phyloP scores from a whole-genome alignment of 1,140 invertebrate genomes.

The Drosophila nasuta region DNA sequence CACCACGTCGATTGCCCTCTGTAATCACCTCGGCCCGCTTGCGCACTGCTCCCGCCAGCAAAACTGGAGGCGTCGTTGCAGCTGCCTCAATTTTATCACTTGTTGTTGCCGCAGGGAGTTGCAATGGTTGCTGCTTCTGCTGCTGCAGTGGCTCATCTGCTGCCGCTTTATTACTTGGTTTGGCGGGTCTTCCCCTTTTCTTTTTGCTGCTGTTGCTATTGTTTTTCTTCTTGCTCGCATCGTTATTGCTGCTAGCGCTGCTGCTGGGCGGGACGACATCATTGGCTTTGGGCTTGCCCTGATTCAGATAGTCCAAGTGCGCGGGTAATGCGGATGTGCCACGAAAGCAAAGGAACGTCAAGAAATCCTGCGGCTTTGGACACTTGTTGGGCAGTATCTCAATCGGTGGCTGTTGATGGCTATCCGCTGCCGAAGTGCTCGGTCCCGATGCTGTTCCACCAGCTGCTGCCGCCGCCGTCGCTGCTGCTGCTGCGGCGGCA shows the following conservation, averaged over 20 bases:
- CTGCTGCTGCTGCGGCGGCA: conserved; percentile 52
- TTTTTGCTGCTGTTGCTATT: conserved; percentile 56
- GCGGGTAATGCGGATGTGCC: conserved; percentile 91
- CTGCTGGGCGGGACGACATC: conserved; percentile 35
- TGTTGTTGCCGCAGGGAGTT: conserved; percentile 20
- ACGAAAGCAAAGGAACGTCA: conserved; percentile 95
- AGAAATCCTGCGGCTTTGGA: conserved; percentile 95
- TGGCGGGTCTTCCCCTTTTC: conserved; percentile 71
- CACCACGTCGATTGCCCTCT: conserved; percentile 69
- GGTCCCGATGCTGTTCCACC: conserved; percentile 85
- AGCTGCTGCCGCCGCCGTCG: conserved; percentile 81
- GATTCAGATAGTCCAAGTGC: conserved; percentile 91
- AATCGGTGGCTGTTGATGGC: conserved; percentile 84
- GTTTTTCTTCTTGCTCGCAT: conserved; percentile 54
- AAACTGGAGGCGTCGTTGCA: conserved; percentile 1
- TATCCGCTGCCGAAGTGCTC: conserved; percentile 84
- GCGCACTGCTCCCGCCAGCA: conserved; percentile 86
- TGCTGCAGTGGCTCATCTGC: neutral
- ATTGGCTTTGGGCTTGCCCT: conserved; percentile 73
- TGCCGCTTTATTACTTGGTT: conserved; percentile 29
- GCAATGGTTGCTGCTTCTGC: neutral
- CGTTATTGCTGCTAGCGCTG: conserved; percentile 22
- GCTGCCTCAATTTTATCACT: conserved; percentile 67
- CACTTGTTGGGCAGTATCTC: conserved; percentile 89
- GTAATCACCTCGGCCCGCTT: conserved; percentile 85